These are phyloP conservation scores for Nycticorax nycticorax DNA, from an alignment of 2,113 vertebrate genomes.

Conservation along the genomic window DNA sequence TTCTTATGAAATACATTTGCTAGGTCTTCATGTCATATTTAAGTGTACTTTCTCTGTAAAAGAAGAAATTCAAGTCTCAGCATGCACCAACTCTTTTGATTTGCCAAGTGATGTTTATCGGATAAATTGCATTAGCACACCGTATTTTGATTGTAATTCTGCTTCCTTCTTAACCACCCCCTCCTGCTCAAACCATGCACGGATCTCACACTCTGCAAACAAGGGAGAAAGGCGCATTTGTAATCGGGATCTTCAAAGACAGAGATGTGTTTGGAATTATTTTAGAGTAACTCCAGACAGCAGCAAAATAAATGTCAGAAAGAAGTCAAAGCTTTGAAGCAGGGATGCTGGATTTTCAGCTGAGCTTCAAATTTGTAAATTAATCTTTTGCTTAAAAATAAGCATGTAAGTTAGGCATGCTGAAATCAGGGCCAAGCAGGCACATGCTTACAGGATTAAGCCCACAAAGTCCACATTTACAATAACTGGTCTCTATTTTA, in stretches of 20 bases:
- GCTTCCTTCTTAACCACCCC: neutral
- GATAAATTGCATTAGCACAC: neutral
- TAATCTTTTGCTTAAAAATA: neutral
- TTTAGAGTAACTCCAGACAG: neutral
- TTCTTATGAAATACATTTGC: neutral
- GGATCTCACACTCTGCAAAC: neutral
- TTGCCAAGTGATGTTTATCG: neutral
- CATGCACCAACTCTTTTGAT: neutral
- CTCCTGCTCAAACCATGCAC: accelerated
- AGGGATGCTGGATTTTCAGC: neutral
- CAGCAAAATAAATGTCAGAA: neutral
- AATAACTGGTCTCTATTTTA: neutral
- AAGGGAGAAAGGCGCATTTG: neutral
- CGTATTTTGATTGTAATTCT: neutral
- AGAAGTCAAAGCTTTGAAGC: neutral
- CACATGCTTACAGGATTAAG: neutral
- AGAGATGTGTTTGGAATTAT: neutral
- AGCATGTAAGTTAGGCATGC: neutral
- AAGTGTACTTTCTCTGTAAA: neutral
- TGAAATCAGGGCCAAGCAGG: neutral
- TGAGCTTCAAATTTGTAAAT: neutral
- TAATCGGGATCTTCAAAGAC: neutral
- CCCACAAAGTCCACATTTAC: neutral
- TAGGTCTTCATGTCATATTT: neutral
- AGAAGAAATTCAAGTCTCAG: neutral